Evolutionary conservation across 2,113 vertebrate species (phyloP), one percentile per base, ranked within the genome.

Genomic region (Hydrochoerus hydrochaeris): DNA sequence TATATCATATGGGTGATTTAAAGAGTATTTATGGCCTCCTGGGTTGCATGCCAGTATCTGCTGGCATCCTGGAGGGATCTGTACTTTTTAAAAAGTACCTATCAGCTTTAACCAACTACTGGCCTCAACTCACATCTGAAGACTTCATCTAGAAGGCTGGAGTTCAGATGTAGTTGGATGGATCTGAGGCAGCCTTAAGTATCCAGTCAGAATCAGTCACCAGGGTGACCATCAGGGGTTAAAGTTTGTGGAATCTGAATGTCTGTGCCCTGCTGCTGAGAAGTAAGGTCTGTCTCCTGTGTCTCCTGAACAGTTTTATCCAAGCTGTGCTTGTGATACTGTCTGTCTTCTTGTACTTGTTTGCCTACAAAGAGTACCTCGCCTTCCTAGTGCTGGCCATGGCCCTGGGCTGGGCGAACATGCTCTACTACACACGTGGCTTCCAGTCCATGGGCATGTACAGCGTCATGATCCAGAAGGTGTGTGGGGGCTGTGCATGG

Each of bases 401-500:
- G 99, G 99, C 99, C 95, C 97, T 99, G 49, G 99, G 99, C 95
- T 99, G 99, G 99, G 98, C 98, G 91, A 99, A 99, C 97, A 99
- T 99, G 98, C 98, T 99, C 26, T 99, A 99, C 97, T 99, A 99
- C 98, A 99, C 99, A 4, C 98, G 99, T 94, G 99, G 99, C 0
- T 98, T 99, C 98, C 99, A 99, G 97, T 99, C 98, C 94, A 98
- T 99, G 98, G 99, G 99, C 93, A 99, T 99, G 97, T 99, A 99
- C 97, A 99, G 99, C 67, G 99, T 99, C 96, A 99, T 99, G 99
- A 99, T 99, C 92, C 99, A 99, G 97, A 99, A 99, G 98, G 99
- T 97, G 97, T 88, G 98, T 97, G 82, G 67, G 65, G 65, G 14
- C 24, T 7, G 7, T 4, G 14, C 8, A 0, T 19, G 26, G 17